Base-by-base conservation (phyloP, 2,888 invertebrate species). In the Watsonalla binaria region DNA sequence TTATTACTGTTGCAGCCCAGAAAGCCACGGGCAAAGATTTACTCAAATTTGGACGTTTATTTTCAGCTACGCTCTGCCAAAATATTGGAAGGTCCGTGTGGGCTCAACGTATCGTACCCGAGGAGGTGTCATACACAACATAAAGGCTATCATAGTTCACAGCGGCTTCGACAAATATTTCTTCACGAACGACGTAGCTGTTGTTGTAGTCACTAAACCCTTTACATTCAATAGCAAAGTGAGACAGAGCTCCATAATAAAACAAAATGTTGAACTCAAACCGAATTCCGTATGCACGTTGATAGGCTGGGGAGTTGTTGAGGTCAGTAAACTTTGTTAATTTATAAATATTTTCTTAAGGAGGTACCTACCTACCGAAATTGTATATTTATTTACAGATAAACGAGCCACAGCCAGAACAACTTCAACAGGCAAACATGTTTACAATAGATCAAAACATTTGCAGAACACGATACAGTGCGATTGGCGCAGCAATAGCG, bases 271-370 rank as follows among this genome's bases (percentile, higher is more conserved):
- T 4, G 85, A 88, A 58, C 64, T 89, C 0, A 75, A 70, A 46
- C 67, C 78, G 5, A 74, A 82, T 57, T 80, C 85, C 6, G 47
- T 81, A 0, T 79, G 82, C 52, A 78, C 80, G 0, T 63, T 90
- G 0, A 75, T 84, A 35, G 90, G 90, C 51, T 90, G 90, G 90
- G 90, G 90, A 9, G 78, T 84, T 35, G 72, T 74, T 0, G 75
- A 86, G 77, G 90, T 90, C 57, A 62, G 56, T 55, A 8, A 37
- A 8, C 9, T 6, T 37, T 37, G 5, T 5, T 5, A 1, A 8
- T 37, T 37, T 46, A 8, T 46, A 46, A 6, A 46, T 14, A 7
- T 5, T 14, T 46, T 15, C 5, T 8, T 46, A 24, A 5, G 5
- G 0, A 50, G 33, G 34, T n/a, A 4, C 0, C 46, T 9, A n/a